Percentiles rank a stretch among this genome's conserved stretches.
Conservation (phyloP, 2,113 vertebrate species). For the Bos taurus region DNA sequence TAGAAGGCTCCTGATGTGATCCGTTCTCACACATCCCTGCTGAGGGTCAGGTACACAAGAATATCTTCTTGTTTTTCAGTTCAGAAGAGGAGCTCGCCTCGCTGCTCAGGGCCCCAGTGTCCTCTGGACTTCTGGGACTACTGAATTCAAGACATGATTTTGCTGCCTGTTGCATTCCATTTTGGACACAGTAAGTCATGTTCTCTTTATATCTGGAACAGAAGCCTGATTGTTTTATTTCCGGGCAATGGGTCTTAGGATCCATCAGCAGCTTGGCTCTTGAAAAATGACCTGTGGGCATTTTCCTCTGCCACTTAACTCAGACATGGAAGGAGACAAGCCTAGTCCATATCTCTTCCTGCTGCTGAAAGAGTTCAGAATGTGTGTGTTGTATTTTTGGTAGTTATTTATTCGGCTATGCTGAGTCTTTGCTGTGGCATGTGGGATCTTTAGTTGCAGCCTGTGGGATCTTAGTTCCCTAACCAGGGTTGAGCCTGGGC, state of each 20-base stretch:
- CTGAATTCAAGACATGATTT: neutral
- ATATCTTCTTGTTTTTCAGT: neutral
- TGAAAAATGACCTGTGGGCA: neutral
- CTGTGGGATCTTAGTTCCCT: neutral
- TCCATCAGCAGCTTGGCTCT: conserved; percentile 31
- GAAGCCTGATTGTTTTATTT: conserved; percentile 17
- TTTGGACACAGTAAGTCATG: neutral
- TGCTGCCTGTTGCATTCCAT: neutral
- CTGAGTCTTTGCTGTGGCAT: neutral
- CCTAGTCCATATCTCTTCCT: neutral
- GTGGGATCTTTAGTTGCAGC: neutral
- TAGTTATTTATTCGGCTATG: neutral
- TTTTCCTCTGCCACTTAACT: neutral
- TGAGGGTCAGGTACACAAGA: neutral
- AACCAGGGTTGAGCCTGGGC: neutral
- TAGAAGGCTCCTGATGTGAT: neutral
- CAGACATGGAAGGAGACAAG: neutral
- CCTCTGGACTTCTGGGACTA: neutral
- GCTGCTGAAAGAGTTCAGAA: neutral
- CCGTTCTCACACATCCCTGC: neutral
- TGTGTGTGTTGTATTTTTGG: neutral
- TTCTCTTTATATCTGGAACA: conserved; percentile 22
- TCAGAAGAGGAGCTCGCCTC: neutral
- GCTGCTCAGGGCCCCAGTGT: neutral
- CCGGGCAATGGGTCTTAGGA: neutral